Evolutionary conservation across 2,797 vertebrate species (phyloP).

Genomic region (Tokudaia muenninki): DNA sequence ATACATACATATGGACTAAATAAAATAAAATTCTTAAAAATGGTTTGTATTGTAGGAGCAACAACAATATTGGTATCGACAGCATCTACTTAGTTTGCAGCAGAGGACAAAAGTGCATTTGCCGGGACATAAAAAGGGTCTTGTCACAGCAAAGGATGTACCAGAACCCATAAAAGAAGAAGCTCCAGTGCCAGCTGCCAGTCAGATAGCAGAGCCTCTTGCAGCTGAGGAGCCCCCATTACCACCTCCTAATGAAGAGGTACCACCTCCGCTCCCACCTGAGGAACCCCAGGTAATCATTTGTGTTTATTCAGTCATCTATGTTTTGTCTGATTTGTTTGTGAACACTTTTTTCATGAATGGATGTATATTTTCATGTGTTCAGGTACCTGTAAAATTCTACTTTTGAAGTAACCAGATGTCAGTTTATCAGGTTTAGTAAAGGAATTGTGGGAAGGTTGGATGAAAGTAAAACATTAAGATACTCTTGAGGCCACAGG

Average conservation of each 20-base stretch:
- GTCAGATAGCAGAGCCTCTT: conserved; percentile 83
- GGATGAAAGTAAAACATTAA: conserved; percentile 54
- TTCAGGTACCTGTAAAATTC: conserved; percentile 38
- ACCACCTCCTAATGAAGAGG: conserved; percentile 92
- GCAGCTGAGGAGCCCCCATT: conserved; percentile 90
- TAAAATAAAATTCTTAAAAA: conserved; percentile 61
- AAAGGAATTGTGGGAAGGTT: neutral
- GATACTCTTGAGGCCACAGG: neutral
- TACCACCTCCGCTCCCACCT: conserved; percentile 91
- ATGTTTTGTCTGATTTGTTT: neutral
- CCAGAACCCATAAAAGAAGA: conserved; percentile 82
- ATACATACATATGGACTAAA: neutral
- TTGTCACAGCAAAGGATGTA: conserved; percentile 80
- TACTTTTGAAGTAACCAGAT: conserved; percentile 1
- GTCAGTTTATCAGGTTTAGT: neutral
- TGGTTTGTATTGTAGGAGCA: conserved; percentile 91
- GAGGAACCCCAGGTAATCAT: conserved; percentile 91
- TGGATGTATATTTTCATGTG: neutral
- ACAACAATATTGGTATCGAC: conserved; percentile 98
- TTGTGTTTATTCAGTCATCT: conserved; percentile 47
- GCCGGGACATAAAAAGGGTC: conserved; percentile 87
- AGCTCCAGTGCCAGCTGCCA: conserved; percentile 71
- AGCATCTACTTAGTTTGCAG: conserved; percentile 95
- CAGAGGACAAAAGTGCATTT: conserved; percentile 92
- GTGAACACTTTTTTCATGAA: conserved; percentile 47